These are phyloP conservation scores for Abscondita cerata DNA, from an alignment of 2,888 invertebrate species.

Conservation along the genomic window DNA sequence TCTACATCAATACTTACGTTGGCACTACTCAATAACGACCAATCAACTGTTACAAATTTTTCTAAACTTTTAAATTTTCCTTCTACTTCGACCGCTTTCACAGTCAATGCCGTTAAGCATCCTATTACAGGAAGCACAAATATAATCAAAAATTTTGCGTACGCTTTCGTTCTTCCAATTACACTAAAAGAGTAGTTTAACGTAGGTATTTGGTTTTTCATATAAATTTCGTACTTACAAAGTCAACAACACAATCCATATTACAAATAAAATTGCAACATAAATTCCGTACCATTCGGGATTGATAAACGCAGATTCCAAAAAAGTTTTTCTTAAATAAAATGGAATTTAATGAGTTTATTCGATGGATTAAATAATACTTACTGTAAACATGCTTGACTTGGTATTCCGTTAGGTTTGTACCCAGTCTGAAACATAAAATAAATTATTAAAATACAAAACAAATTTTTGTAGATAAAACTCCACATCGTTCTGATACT, in stretches of 20 bases:
- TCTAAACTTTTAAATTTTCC: constrained; percentile 45
- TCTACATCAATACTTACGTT: constrained; percentile 46
- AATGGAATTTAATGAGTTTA: constrained; percentile 5
- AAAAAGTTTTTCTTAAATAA: constrained; percentile 57
- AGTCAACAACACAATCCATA: constrained; percentile 70
- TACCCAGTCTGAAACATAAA: constrained; percentile 52
- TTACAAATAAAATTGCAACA: constrained; percentile 66
- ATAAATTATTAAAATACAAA: too few relatives aligned
- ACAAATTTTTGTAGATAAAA: too few relatives aligned
- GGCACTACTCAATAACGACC: constrained; percentile 50
- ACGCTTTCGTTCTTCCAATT: constrained; percentile 53
- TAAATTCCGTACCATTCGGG: constrained; percentile 71
- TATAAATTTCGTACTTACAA: constrained; percentile 62
- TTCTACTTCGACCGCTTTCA: constrained; percentile 50
- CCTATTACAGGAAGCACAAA: constrained; percentile 51
- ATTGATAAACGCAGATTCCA: constrained; percentile 66
- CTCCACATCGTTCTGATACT: too few relatives aligned
- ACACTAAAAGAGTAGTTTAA: constrained; percentile 43
- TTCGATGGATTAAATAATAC: constrained; percentile 22
- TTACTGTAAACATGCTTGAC: constrained; percentile 58
- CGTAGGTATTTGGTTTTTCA: constrained; percentile 24
- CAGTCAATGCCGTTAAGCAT: constrained; percentile 52
- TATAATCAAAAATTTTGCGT: constrained; percentile 51
- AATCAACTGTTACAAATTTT: constrained; percentile 50
- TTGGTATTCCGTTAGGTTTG: constrained; percentile 49